Percentiles rank a stretch among this genome's conserved stretches.
These are phyloP conservation scores for Neolamprologus devosi DNA, from an alignment of 2,113 vertebrate genomes.

Conservation along the genomic window DNA sequence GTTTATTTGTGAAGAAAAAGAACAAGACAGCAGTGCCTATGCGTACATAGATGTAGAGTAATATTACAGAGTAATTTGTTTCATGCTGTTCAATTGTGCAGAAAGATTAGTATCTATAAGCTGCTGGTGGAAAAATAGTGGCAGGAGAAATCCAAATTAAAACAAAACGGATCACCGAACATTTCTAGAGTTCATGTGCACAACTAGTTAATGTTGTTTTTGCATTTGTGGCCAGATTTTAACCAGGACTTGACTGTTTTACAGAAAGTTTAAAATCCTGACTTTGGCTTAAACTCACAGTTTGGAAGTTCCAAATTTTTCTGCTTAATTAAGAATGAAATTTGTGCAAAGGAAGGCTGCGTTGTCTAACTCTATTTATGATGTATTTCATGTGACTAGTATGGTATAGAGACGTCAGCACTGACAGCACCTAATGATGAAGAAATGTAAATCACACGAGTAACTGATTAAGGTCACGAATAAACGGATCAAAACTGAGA, in stretches of 20 bases:
- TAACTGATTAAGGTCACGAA: rapidly evolving
- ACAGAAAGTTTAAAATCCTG: not conserved
- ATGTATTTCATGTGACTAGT: not conserved
- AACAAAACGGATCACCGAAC: not conserved
- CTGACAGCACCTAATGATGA: not conserved
- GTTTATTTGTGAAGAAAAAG: not conserved
- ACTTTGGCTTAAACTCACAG: not conserved
- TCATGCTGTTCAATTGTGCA: not conserved
- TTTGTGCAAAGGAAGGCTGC: not conserved
- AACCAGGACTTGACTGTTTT: not conserved
- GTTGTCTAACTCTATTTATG: rapidly evolving
- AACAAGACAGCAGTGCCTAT: rapidly evolving
- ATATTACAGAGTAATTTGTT: not conserved
- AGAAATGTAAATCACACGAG: rapidly evolving
- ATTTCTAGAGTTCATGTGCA: not conserved
- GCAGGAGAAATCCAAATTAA: not conserved
- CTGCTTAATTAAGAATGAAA: not conserved
- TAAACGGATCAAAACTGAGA: not conserved
- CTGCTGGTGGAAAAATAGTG: not conserved
- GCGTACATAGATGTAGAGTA: not conserved
- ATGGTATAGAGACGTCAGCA: not conserved
- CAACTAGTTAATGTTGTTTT: not conserved
- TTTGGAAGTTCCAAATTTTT: not conserved
- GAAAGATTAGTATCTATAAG: not conserved
- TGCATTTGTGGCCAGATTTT: not conserved